These are phyloP conservation scores for Lepidostoma basale DNA, from an alignment of 1,140 invertebrate species.

Conservation along the genomic window DNA sequence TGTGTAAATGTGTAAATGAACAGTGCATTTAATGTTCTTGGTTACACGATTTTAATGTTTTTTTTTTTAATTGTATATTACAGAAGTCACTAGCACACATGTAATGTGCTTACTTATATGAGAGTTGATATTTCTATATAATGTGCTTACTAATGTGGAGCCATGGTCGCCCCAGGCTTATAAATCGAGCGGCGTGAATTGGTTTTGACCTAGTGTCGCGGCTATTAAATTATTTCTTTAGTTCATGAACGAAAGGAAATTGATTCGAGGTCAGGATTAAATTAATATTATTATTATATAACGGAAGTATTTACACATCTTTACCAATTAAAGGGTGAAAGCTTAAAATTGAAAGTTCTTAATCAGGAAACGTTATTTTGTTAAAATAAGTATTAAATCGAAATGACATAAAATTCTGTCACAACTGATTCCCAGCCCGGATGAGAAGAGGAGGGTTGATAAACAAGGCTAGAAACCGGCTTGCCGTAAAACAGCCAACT, in stretches of 20 bases:
- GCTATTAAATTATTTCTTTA: neutral
- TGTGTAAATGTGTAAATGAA: too few species aligned
- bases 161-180: neutral
- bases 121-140: neutral
- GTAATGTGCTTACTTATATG: neutral
- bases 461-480: too few species aligned
- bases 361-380: neutral
- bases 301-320: neutral
- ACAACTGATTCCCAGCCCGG: too few species aligned
- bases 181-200: neutral
- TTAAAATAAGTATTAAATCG: neutral
- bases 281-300: neutral
- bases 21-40: neutral
- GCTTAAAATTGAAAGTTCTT: neutral
- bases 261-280: neutral
- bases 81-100: neutral
- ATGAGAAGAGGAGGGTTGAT: too few species aligned
- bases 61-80: neutral
- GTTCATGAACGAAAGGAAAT: neutral
- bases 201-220: neutral
- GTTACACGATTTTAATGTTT: neutral
- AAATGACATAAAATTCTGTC: too few species aligned
- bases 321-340: neutral
- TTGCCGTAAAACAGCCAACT: too few species aligned
- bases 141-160: neutral